Evolutionary conservation across 2,888 invertebrate species (phyloP), one percentile per base, ranked within the genome.

Genomic region (Epirrita christyi): DNA sequence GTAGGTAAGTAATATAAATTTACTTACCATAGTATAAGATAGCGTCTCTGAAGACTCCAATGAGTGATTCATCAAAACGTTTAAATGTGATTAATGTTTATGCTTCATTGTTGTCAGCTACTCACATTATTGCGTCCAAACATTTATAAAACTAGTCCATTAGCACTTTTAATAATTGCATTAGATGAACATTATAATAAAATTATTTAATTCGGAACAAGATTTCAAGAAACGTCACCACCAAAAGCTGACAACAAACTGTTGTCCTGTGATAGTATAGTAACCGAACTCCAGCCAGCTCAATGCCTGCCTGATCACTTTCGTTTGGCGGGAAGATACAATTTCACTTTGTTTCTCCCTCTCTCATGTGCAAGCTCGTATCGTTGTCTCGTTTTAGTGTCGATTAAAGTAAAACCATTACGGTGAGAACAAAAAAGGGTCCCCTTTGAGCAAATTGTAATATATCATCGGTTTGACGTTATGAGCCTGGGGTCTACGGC

Each of bases 381-480:
- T 80, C 59, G 55, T 46, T 48, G 40, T 75, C 74, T 73, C 72
- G 73, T 69, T 75, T 68, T 57, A 59, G 71, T 78, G 83, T 80
- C 90, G 90, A 91, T 91, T 89, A 88, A 86, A 86, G 80, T 86
- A 82, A 86, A 87, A 86, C 91, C 90, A 92, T 92, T 92, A 91
- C 86, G 75, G 66, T 67, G 85, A 88, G 91, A 91, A 92, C 92
- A 92, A 92, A 92, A 91, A 92, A 92, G 80, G 90, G 91, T 88
- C 89, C 92, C 92, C 92, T 90, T 87, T 88, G 85, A 88, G 78
- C 82, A 89, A 91, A 90, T 89, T 72, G 91, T 87, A 87, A 92
- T 92, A 88, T 89, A 92, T 92, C 92, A 92, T 92, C 88, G 84
- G 75, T 79, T 81, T 92, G 91, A 91, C 92, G 83, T 87, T 81